Conservation (phyloP, 2,888 invertebrate genomes). For the Temnothorax rugatulus region DNA sequence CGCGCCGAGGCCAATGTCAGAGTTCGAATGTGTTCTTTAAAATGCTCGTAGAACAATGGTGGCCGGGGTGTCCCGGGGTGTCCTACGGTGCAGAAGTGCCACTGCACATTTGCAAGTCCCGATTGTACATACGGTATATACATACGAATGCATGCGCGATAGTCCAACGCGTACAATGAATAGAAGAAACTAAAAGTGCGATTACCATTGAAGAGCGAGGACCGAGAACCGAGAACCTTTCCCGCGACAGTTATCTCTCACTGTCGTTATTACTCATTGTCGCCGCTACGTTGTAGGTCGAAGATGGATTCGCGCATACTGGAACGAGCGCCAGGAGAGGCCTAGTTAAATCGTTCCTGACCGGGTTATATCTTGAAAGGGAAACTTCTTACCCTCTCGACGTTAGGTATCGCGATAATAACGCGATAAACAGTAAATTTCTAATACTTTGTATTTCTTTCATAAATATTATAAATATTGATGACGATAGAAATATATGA, state of each 20-base stretch:
- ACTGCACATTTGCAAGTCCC: slow-evolving; percentile 70
- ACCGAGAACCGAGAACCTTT: slow-evolving; percentile 63
- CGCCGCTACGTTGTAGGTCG: slow-evolving; percentile 25
- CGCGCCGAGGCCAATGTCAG: slow-evolving; percentile 69
- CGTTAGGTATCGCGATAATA: neutral
- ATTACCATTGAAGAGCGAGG: slow-evolving; percentile 65
- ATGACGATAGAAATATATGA: neutral
- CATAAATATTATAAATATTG: neutral
- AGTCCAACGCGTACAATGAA: slow-evolving; percentile 56
- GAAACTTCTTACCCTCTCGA: slow-evolving; percentile 3
- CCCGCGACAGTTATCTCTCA: slow-evolving; percentile 62
- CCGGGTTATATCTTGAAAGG: slow-evolving; percentile 31
- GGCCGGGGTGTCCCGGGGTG: slow-evolving; percentile 31
- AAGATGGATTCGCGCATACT: slow-evolving; percentile 38
- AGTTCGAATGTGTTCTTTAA: slow-evolving; percentile 70
- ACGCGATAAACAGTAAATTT: neutral
- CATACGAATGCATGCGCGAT: slow-evolving; percentile 42
- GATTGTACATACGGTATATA: slow-evolving; percentile 60
- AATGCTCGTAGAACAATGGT: slow-evolving; percentile 66
- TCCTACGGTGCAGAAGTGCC: slow-evolving; percentile 60
- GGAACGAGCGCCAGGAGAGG: slow-evolving; percentile 27
- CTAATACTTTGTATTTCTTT: neutral
- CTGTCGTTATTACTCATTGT: slow-evolving; percentile 44
- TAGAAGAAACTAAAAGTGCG: slow-evolving; percentile 74
- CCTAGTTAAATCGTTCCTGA: slow-evolving; percentile 35